Percentiles rank a stretch among this genome's conserved stretches.
Conservation (phyloP, 2,888 invertebrate species). For the Pterostichus niger region DNA sequence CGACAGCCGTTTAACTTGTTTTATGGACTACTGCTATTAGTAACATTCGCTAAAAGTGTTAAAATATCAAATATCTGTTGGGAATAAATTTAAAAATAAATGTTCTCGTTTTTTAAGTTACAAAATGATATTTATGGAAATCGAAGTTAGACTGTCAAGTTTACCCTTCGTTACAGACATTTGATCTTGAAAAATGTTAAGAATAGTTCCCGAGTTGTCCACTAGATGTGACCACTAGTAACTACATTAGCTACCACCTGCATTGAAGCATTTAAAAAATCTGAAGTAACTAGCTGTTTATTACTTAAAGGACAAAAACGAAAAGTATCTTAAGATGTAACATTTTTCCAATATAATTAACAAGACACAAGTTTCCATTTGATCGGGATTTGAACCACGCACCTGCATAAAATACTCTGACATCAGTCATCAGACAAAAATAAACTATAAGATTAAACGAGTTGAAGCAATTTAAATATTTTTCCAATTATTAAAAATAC, state of each 20-base stretch:
- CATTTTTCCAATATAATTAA: constrained; percentile 47
- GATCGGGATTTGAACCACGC: constrained; percentile 37
- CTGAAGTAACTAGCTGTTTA: constrained; percentile 25
- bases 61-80: too few relatives aligned
- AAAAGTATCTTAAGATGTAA: background rate
- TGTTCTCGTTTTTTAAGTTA: too few relatives aligned
- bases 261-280: constrained; percentile 34
- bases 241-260: constrained; percentile 18
- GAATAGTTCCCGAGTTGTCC: constrained; percentile 10
- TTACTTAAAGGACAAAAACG: constrained; percentile 31
- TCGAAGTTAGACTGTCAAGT: too few relatives aligned
- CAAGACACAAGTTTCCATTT: constrained; percentile 22
- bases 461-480: constrained; percentile 35
- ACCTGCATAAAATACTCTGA: constrained; percentile 28
- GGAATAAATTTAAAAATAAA: too few relatives aligned
- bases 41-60: too few relatives aligned
- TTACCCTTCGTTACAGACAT: background rate
- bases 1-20: too few relatives aligned
- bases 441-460: constrained; percentile 9
- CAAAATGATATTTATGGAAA: too few relatives aligned
- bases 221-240: constrained; percentile 4
- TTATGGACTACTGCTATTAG: too few relatives aligned
- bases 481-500: constrained; percentile 43
- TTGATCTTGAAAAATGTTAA: background rate
- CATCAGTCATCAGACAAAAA: constrained; percentile 34